phyloP scores from a whole-genome alignment of 2,888 invertebrate species.

The Lepas anatifera region DNA sequence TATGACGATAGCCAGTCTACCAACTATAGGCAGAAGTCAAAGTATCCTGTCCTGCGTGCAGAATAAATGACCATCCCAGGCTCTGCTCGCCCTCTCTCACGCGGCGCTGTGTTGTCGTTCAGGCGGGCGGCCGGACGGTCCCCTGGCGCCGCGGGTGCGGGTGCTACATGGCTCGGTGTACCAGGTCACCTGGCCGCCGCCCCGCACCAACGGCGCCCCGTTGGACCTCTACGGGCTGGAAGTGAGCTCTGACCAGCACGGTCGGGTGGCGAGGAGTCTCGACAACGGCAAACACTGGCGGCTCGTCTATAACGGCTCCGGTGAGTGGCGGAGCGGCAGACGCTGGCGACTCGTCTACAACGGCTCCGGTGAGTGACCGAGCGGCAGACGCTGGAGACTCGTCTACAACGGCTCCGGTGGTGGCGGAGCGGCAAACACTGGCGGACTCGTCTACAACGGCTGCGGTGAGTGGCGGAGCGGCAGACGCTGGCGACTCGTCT shows the following conservation, averaged over 20 bases:
- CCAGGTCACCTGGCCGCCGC: constrained; percentile 49
- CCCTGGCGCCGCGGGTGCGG: not conserved
- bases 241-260: constrained; percentile 61
- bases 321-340: constrained; percentile 47
- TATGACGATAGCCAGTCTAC: too few species aligned
- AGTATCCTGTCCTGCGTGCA: too few species aligned
- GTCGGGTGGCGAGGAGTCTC: constrained; percentile 63
- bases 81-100: too few species aligned
- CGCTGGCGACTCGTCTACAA: constrained; percentile 53
- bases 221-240: constrained; percentile 57
- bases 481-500: constrained; percentile 49
- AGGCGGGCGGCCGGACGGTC: not conserved
- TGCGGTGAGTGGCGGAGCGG: constrained; percentile 66
- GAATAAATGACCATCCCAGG: too few species aligned
- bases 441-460: constrained; percentile 51
- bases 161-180: not conserved
- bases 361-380: constrained; percentile 50
- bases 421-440: constrained; percentile 50
- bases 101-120: not conserved
- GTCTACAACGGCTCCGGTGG: constrained; percentile 65
- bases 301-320: constrained; percentile 59
- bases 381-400: constrained; percentile 47
- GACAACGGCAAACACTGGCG: constrained; percentile 54
- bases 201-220: constrained; percentile 44
- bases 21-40: too few species aligned